Evolutionary conservation across 2,113 vertebrate genomes (phyloP).

Genomic region (Sinosuthora webbiana): DNA sequence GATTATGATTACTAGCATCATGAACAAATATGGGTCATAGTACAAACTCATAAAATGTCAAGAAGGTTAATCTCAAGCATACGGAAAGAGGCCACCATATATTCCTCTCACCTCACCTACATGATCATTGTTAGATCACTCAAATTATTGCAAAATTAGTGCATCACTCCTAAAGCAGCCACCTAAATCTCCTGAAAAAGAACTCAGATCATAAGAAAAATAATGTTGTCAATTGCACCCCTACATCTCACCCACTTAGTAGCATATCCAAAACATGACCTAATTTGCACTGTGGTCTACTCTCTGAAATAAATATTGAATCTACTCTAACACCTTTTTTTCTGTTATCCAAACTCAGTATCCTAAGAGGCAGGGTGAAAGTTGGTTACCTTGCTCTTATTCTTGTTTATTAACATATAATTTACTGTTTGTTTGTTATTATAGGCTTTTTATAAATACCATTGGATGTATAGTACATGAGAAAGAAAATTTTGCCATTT

Average conservation of each 20-base stretch:
- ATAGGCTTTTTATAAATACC: neutral
- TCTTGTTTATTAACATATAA: neutral
- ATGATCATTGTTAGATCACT: neutral
- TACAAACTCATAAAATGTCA: neutral
- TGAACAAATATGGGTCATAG: neutral
- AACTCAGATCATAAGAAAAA: neutral
- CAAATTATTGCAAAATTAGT: neutral
- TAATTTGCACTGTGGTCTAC: neutral
- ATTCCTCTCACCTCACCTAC: neutral
- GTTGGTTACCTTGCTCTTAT: neutral
- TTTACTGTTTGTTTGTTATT: neutral
- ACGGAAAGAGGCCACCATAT: neutral
- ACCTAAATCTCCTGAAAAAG: neutral
- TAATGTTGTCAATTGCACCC: neutral
- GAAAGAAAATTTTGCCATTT: neutral
- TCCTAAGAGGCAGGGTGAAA: neutral
- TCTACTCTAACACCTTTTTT: neutral
- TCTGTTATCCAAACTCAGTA: neutral
- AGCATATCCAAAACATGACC: neutral
- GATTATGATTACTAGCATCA: neutral
- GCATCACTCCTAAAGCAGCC: neutral
- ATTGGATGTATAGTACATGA: rapidly evolving
- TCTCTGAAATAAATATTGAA: neutral
- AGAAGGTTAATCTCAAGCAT: neutral
- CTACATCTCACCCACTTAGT: neutral